Evolutionary conservation across 2,797 vertebrate genomes (phyloP), one percentile per base, ranked within the genome.

Genomic region (Gymnoscopelus microlampas): DNA sequence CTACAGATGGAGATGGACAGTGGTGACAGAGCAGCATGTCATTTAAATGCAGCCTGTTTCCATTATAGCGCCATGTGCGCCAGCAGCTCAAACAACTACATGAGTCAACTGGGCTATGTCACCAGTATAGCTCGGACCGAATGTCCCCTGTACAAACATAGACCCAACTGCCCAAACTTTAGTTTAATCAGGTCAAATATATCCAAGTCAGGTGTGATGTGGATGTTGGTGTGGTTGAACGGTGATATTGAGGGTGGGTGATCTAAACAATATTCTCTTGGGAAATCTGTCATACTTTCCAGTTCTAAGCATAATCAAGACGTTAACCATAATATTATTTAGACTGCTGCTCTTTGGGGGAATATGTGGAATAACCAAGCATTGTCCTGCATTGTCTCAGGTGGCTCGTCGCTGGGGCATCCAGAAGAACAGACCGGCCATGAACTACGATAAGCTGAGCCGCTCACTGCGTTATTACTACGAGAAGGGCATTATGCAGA

Each of bases 391-490:
- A 35, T 59, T 0, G 0, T 53, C 44, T 71, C 71, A 98, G 97
- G 97, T 98, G 60, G 97, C 97, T 10, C 95, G 97, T 10, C 97
- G 97, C 68, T 98, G 97, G 97, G 97, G 97, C 61, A 95, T 98
- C 88, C 97, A 98, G 92, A 98, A 98, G 88, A 98, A 98, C 91
- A 83, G 97, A 8, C 97, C 97, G 0, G 97, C 97, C 66, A 98
- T 98, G 97, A 98, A 98, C 90, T 98, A 98, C 0, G 97, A 98
- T 93, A 98, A 98, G 86, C 92, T 98, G 78, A 98, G 97, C 89
- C 96, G 97, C 57, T 98, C 97, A 1, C 94, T 98, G 78, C 96
- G 97, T 63, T 98, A 98, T 84, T 98, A 98, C 92, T 98, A 98
- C 0, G 97, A 95, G 90, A 95, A 94, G 87, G 85, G 91, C 67